Percentiles rank a stretch among this genome's conserved stretches.
Evolutionary conservation across 2,113 vertebrate species (phyloP).

Genomic region (Callospermophilus lateralis): DNA sequence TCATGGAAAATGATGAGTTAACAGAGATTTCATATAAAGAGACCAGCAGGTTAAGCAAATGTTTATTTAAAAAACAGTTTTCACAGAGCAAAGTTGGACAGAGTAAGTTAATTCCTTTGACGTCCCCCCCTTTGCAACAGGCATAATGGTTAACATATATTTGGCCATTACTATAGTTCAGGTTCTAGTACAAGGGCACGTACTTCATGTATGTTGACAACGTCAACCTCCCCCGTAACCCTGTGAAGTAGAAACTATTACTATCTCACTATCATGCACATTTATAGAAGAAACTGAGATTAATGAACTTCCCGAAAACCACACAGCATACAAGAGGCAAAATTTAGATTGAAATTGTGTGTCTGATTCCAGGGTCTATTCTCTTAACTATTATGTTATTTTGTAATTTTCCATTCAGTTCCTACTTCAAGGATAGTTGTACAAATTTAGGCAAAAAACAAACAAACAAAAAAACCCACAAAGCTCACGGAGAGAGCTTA

Average conservation of each 20-base stretch:
- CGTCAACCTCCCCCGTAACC: background rate
- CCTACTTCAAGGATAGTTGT: background rate
- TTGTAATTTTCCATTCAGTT: background rate
- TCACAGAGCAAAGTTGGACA: background rate
- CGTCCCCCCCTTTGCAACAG: background rate
- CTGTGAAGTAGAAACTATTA: background rate
- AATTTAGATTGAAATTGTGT: background rate
- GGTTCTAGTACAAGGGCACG: background rate
- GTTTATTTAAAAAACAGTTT: background rate
- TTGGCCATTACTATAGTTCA: background rate
- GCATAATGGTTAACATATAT: background rate
- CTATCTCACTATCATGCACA: background rate
- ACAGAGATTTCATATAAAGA: background rate
- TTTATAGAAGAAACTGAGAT: background rate
- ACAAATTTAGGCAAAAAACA: background rate
- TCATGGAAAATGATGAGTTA: background rate
- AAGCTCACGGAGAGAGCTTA: background rate
- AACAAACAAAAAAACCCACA: background rate
- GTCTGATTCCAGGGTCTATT: background rate
- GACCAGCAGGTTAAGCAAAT: background rate
- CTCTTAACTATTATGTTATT: background rate
- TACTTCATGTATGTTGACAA: background rate
- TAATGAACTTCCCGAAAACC: background rate
- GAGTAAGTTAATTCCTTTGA: background rate
- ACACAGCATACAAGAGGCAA: background rate